Base-by-base conservation (phyloP, 1,140 invertebrate genomes). In the Rhagoletis pomonella region DNA sequence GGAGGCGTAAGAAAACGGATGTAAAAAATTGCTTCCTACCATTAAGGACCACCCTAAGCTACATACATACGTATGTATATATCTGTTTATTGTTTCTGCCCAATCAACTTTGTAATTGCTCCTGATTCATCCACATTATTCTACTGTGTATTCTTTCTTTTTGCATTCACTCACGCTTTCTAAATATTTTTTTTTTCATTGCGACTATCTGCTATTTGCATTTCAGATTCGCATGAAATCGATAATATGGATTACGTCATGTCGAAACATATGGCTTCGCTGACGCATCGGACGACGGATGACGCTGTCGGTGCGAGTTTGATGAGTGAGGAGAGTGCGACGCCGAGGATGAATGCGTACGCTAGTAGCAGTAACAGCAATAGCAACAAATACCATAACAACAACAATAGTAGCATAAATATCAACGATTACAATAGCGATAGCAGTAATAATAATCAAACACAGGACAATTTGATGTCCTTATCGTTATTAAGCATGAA, bases 191-290 rank as follows among this genome's bases (percentile, higher is more conserved):
- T 55, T 39, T 58, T 85, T n/a, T 42, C 58, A 39, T 42, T 86
- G n/a, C n/a, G 58, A 67, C 10, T 73, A 86, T 87, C 44, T 62
- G 29, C 55, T 73, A 86, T 87, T 59, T 62, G 29, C 55, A 60
- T 87, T 89, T 64, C 69, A 91, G 90, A 91, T 89, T 91, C 90
- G 86, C 91, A 90, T 89, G 90, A 91, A 92, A 92, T 92, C 91
- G 90, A 92, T 92, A 92, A 84, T 87, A 85, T 55, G 58, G 90
- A 92, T 91, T 91, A 91, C 89, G 87, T 90, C 89, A 92, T 90
- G 29, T 88, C 89, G 64, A 87, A 87, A 84, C 88, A 87, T 86
- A 85, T 86, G 85, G 69, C 69, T 88, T 86, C 67, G 85, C 50
- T 84, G 67, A 88, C 86, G 19, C 42, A 86, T 42, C 29, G 29